Evolutionary conservation across 1,140 invertebrate species (phyloP), one percentile per base, ranked within the genome.

Genomic region (Polypedilum vanderplanki): DNA sequence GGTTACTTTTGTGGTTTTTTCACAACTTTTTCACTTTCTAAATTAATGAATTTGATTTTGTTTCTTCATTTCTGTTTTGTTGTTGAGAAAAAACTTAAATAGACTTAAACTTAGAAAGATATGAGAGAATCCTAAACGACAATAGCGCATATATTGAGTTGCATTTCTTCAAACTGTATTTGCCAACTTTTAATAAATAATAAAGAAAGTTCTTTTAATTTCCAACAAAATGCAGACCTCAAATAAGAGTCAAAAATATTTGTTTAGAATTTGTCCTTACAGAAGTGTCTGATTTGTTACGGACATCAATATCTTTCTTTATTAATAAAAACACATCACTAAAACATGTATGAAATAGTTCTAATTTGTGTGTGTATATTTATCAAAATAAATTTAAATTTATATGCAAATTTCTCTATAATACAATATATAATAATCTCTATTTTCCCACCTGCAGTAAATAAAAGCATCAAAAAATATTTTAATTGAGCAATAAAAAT

Each of bases 311-410:
- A 20, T 7, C 20, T 22, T 70, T 70, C 18, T 22, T 10, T 70
- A n/a, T n/a, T n/a, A n/a, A n/a, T n/a, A n/a, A n/a, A n/a, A n/a
- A n/a, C n/a, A 20, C 64, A 17, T n/a, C n/a, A 67, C n/a, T 17
- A 67, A 17, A n/a, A n/a, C n/a, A n/a, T n/a, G n/a, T 15, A 15
- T 57, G 10, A 57, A 8, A 18, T 20, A 22, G 65, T 18, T 70
- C 65, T 70, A 70, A 70, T 70, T 70, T 70, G 65, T 70, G 65
- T 70, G 65, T 70, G 65, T 20, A 70, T 17, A 70, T 70, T 70
- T 20, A 57, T 17, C 46, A 57, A 15, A 17, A 57, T 57, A 17
- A 3, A 3, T 15, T 33, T 2, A 17, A 12, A 57, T 57, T 57
- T 9, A 70, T n/a, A 70, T 70, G 65, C 65, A 70, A 70, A 70